These are phyloP conservation scores for Globia sparganii DNA, from an alignment of 2,888 invertebrate species.

Conservation along the genomic window DNA sequence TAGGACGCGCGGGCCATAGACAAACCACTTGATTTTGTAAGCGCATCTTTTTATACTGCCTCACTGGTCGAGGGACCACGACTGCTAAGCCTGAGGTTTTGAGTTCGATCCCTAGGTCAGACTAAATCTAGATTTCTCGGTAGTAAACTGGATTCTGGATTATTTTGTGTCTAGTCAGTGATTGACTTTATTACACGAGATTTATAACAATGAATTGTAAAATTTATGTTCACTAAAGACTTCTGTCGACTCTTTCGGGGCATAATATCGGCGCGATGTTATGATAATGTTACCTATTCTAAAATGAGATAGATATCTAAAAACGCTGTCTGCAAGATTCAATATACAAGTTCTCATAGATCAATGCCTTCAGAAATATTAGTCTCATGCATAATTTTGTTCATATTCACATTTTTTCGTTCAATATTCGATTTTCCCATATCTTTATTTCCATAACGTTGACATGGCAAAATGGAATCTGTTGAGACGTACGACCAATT, in stretches of 20 bases:
- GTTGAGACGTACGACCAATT: slow-evolving; percentile 20
- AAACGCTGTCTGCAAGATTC: background rate
- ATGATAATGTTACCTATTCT: background rate
- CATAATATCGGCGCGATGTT: background rate
- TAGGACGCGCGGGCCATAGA: too few relatives aligned
- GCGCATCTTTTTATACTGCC: too few relatives aligned
- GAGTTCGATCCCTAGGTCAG: background rate
- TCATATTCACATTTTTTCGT: slow-evolving; percentile 36
- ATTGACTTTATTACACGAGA: too few relatives aligned
- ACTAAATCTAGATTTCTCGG: background rate
- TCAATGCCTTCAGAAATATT: slow-evolving; percentile 19
- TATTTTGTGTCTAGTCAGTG: too few relatives aligned
- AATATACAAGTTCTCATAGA: background rate
- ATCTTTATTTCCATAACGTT: slow-evolving; percentile 56
- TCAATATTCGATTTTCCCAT: slow-evolving; percentile 36
- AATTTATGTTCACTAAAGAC: background rate
- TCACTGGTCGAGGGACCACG: background rate
- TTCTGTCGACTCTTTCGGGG: too few relatives aligned
- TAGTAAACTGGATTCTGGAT: background rate
- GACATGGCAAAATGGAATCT: slow-evolving; percentile 43
- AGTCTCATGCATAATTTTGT: slow-evolving; percentile 28
- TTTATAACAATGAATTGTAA: background rate
- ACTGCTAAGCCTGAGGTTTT: background rate
- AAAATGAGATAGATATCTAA: background rate
- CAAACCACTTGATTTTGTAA: too few relatives aligned